Base-by-base conservation (phyloP, 1,140 invertebrate genomes). In the Megathymus violae region DNA sequence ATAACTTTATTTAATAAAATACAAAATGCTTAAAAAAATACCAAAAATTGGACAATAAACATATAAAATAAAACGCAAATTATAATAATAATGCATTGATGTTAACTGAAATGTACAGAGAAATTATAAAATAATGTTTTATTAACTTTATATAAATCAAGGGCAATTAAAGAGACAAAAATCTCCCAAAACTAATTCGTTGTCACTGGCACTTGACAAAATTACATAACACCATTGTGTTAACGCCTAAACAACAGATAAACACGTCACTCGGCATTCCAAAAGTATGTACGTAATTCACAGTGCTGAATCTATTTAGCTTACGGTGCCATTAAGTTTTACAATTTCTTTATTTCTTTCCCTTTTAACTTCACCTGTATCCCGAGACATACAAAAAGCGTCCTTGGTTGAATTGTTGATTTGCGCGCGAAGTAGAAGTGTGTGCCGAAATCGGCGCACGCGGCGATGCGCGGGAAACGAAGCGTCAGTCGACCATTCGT, bases 371-470 rank as follows among this genome's bases (percentile, higher is more conserved):
- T 70, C 84, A 88, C 88, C 83, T 88, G 85, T 89, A 76, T 85
- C 74, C 77, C 69, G 74, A 74, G 76, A 76, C 74, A 62, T 54
- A 83, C 69, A 89, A 88, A 89, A 88, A 82, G 78, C 84, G 88
- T 88, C 88, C 88, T 91, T 91, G 88, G 72, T 65, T 69, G 74
- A 75, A 89, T 85, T 89, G 83, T 87, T 80, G 70, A 76, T 75
- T 89, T 83, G 84, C 85, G 86, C 86, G 88, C 85, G 80, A 91
- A 90, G 41, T 44, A n/a, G n/a, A n/a, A 46, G 85, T 85, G 82
- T 70, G 68, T 84, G 83, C 85, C 83, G 79, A 89, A 88, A 85
- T 86, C 78, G 76, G 75, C 79, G 79, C 80, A 79, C 64, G 78
- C 70, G 76, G 71, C 73, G 69, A 74, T 71, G 85, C 88, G 85